phyloP scores from a whole-genome alignment of 2,888 invertebrate genomes.

The Charanyca ferruginea region DNA sequence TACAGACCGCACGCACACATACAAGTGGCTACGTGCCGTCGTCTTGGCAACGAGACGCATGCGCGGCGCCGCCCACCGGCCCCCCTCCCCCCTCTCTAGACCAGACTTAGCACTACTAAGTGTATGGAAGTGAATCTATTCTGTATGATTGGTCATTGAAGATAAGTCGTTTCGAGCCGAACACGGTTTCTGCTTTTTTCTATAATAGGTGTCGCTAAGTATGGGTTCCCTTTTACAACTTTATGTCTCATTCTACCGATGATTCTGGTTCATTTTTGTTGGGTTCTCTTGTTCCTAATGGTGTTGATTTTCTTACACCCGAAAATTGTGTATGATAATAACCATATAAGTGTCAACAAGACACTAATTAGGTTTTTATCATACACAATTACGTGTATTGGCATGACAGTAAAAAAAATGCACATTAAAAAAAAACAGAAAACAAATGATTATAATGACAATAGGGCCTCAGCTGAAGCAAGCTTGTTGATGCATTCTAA shows the following conservation, averaged over 20 bases:
- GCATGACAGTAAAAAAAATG: too few relatives aligned
- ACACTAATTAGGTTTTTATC: slow-evolving; percentile 11
- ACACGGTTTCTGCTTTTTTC: slow-evolving; percentile 51
- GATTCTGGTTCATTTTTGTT: slow-evolving; percentile 1
- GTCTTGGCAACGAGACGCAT: slow-evolving; percentile 92
- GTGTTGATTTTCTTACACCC: slow-evolving; percentile 31
- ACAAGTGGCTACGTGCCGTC: slow-evolving; percentile 90
- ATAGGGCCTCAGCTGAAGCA: too few relatives aligned
- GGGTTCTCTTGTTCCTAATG: background rate
- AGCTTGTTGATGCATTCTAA: background rate
- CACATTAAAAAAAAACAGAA: too few relatives aligned
- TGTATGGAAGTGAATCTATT: slow-evolving; percentile 72
- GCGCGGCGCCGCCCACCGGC: slow-evolving; percentile 89
- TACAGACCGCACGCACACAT: slow-evolving; percentile 77
- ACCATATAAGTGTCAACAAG: too few relatives aligned
- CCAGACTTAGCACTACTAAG: slow-evolving; percentile 70
- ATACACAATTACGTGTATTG: background rate
- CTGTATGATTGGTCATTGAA: slow-evolving; percentile 84
- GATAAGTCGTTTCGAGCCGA: slow-evolving; percentile 57
- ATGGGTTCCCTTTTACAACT: slow-evolving; percentile 28
- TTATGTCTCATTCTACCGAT: slow-evolving; percentile 40
- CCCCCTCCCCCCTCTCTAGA: slow-evolving; percentile 71
- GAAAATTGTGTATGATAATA: too few relatives aligned
- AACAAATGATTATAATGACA: too few relatives aligned
- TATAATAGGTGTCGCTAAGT: slow-evolving; percentile 49